phyloP scores from a whole-genome alignment of 2,888 invertebrate species.

The Lepidochitona cinerea region DNA sequence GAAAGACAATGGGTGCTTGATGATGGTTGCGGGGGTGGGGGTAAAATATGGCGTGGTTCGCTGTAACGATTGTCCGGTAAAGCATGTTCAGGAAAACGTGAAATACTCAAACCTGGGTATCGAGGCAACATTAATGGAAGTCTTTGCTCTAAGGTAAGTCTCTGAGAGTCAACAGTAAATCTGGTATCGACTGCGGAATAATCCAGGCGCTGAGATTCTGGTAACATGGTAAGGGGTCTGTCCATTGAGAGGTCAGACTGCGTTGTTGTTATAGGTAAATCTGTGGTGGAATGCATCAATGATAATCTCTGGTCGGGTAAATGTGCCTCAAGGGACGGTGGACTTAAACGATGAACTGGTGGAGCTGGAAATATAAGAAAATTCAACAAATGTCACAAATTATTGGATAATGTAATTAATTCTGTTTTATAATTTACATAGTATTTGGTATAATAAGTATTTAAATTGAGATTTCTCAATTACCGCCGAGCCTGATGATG shows the following conservation, averaged over 20 bases:
- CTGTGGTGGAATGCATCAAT: slow-evolving; percentile 1
- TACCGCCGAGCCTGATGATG: too few relatives aligned
- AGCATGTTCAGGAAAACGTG: slow-evolving; percentile 21
- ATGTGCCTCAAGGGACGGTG: neutral
- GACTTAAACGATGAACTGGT: slow-evolving; percentile 1
- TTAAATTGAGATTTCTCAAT: too few relatives aligned
- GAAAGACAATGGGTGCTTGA: slow-evolving; percentile 37
- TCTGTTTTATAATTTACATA: too few relatives aligned
- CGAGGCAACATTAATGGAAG: slow-evolving; percentile 45
- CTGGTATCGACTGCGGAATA: slow-evolving; percentile 42
- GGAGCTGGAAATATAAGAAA: neutral
- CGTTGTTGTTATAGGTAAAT: neutral
- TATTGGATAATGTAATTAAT: too few relatives aligned
- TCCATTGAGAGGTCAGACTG: slow-evolving; percentile 9
- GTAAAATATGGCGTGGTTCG: slow-evolving; percentile 41
- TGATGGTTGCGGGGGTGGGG: slow-evolving; percentile 31
- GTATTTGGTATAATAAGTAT: too few relatives aligned
- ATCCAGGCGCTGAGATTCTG: slow-evolving; percentile 45
- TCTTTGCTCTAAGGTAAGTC: slow-evolving; percentile 33
- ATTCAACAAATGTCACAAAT: too few relatives aligned
- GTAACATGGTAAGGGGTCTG: slow-evolving; percentile 38
- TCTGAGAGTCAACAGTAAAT: slow-evolving; percentile 22
- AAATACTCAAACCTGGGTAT: slow-evolving; percentile 22
- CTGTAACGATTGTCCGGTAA: slow-evolving; percentile 32
- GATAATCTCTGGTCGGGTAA: neutral